phyloP scores from a whole-genome alignment of 2,113 vertebrate species.

The Actenoides hombroni region DNA sequence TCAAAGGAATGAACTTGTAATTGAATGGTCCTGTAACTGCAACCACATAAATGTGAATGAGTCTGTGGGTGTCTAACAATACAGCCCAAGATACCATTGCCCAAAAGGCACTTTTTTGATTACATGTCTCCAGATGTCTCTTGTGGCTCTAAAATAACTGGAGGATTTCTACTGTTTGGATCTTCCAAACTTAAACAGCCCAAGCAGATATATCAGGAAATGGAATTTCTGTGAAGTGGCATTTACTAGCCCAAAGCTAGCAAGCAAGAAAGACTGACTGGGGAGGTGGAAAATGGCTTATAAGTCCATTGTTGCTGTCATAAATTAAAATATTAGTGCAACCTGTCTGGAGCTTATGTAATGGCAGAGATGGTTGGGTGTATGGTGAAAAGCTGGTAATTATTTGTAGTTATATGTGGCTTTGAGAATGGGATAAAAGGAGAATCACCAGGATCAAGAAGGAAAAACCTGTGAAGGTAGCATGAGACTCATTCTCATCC shows the following conservation, averaged over 20 bases:
- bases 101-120: background rate
- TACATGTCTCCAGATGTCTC: background rate
- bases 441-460: background rate
- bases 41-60: background rate
- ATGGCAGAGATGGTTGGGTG: background rate
- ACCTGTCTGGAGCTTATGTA: background rate
- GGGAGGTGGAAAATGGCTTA: background rate
- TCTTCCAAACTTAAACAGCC: background rate
- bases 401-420: background rate
- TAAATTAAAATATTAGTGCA: background rate
- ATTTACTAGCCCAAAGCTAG: background rate
- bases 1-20: background rate
- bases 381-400: background rate
- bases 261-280: background rate
- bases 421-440: background rate
- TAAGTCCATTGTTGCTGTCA: background rate
- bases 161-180: background rate
- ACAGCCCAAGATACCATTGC: background rate
- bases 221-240: background rate
- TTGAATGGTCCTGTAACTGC: background rate
- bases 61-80: background rate
- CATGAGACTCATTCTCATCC: background rate
- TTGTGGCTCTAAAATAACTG: background rate
- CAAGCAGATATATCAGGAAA: background rate
- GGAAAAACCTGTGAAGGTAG: background rate